Conservation (phyloP, 2,113 vertebrate species). For the Rhabdomys dilectus region DNA sequence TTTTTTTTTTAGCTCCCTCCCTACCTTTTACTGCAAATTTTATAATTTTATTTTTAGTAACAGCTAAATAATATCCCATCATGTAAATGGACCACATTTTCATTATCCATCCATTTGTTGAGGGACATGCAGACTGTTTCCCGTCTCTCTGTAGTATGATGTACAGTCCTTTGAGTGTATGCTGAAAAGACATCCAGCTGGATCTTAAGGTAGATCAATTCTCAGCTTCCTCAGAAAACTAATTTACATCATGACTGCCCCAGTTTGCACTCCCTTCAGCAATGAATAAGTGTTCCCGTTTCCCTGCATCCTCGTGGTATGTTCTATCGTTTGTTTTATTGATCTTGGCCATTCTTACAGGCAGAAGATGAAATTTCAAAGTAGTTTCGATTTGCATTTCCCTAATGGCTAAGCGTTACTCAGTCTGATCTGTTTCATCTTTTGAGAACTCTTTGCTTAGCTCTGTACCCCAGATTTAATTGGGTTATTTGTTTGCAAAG, state of each 20-base stretch:
- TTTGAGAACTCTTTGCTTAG: neutral
- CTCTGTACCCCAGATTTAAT: neutral
- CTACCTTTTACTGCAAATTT: neutral
- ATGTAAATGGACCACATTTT: neutral
- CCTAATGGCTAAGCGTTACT: neutral
- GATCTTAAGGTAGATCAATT: neutral
- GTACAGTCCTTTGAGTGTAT: neutral
- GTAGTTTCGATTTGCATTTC: neutral
- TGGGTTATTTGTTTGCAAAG: neutral
- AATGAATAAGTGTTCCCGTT: neutral
- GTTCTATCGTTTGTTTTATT: neutral
- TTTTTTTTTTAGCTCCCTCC: neutral
- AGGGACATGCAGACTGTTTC: neutral
- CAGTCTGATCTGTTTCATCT: neutral
- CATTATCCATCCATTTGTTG: neutral
- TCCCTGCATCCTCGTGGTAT: neutral
- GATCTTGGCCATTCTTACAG: neutral
- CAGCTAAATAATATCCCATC: neutral
- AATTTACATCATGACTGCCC: neutral
- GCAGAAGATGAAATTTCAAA: neutral
- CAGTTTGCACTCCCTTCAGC: neutral
- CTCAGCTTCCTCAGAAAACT: neutral
- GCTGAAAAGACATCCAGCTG: neutral
- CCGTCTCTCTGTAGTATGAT: neutral
- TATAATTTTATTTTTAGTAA: neutral